Evolutionary conservation across 2,797 vertebrate genomes (phyloP), one percentile per base, ranked within the genome.

Genomic region (Poeciliopsis presidionis): DNA sequence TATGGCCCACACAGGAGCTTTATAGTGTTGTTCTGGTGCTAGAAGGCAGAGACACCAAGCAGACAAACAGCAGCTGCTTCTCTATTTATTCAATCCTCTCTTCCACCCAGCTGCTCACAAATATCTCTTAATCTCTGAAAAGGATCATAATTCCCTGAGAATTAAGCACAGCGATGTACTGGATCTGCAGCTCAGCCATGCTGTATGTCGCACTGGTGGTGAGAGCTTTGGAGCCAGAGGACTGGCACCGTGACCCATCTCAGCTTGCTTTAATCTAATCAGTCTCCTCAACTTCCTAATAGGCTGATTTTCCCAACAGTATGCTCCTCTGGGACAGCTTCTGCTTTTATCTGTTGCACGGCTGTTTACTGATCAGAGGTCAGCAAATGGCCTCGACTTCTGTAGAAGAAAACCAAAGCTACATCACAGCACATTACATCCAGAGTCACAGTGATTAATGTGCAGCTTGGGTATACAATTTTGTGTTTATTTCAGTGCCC

Each of bases 381-480:
- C 92, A 92, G 71, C 61, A 76, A 81, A 65, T 86, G 73, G 78
- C 82, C 75, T 84, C 25, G 11, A 65, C 86, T 77, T 91, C 67
- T 87, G 80, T 80, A 63, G 77, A 87, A 84, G 85, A 82, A 45
- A 89, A 85, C 85, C 85, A 88, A 90, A 85, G 85, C 83, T 78
- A 81, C 87, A 87, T 92, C 86, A 84, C 84, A 86, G 79, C 81
- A 85, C 88, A 90, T 90, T 90, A 91, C 78, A 86, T 36, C 73
- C 82, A 73, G 76, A 71, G 82, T 72, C 43, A 28, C 75, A 75
- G 88, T 93, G 92, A 93, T 93, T 93, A 94, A 94, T 94, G 92
- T 81, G 84, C 67, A 70, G 41, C 88, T 43, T 36, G 74, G 77
- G 75, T 89, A 79, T 83, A 84, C 86, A 86, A 78, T 89, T 86